Evolutionary conservation across 2,797 vertebrate genomes (phyloP), one percentile per base, ranked within the genome.

Genomic region (Micromesistius poutassou): DNA sequence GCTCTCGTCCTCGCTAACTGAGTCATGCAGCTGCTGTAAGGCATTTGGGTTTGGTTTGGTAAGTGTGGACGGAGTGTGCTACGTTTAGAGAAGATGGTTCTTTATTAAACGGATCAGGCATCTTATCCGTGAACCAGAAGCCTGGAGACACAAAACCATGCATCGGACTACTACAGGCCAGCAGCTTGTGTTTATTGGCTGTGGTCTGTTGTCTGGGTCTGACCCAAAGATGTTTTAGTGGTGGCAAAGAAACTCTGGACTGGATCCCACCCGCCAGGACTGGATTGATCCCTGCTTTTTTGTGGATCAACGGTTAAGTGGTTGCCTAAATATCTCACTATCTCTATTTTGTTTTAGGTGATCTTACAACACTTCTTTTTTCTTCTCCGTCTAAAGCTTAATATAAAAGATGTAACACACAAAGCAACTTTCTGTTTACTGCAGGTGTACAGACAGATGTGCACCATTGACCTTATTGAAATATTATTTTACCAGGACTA

Each of bases 401-500:
- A 62, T 62, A n/a, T 62, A 25, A n/a, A 62, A 62, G 6, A 62
- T 62, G 55, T 25, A 22, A 62, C n/a, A 62, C 40, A 42, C 40
- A 42, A 42, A 42, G 13, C 40, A 42, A 42, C 40, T 22, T 55
- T 46, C 42, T 55, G 46, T 55, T 22, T 55, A 19, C 46, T 5
- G 55, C 8, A 62, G 22, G 55, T 62, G 55, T 9, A 25, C n/a
- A 55, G 16, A 55, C 19, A 0, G 19, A 22, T 55, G 46, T 62
- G 55, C 55, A 25, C 55, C n/a, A 62, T 25, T 62, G 46, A 9
- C 1, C 71, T 55, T 75, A 46, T 74, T 79, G 38, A 30, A 8
- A 31, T 42, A 55, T 76, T 35, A 78, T 19, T 78, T 28, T 81
- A 46, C 9, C 86, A 33, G 72, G 84, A 76, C 68, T 36, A 35